A percentile compares a stretch with the other conserved stretches of the same genome.
Evolutionary conservation across 2,888 invertebrate species (phyloP).

Genomic region (Apotomis turbidana): DNA sequence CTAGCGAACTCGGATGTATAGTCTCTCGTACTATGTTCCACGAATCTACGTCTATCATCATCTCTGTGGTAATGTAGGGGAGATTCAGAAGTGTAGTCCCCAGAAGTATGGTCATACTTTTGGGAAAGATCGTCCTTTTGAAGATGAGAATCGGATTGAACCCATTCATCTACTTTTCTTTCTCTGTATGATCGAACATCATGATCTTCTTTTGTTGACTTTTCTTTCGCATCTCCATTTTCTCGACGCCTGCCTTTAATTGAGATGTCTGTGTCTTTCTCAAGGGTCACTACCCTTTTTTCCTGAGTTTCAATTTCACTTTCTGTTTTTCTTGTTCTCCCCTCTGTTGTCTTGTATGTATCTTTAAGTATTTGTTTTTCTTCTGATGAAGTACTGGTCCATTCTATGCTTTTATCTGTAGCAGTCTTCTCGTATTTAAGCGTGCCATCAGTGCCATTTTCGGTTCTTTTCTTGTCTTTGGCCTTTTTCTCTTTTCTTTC

Average conservation of each 20-base stretch:
- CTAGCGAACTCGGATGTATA: constrained; percentile 65
- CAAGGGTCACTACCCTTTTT: background rate
- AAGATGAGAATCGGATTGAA: constrained; percentile 13
- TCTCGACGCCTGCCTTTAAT: constrained; percentile 10
- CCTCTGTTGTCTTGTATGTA: constrained; percentile 36
- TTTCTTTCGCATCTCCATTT: constrained; percentile 24
- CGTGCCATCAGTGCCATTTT: constrained; percentile 12
- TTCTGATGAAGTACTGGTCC: constrained; percentile 2
- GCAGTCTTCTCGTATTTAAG: background rate
- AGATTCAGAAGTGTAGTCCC: constrained; percentile 63
- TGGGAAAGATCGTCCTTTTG: constrained; percentile 38
- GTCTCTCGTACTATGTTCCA: constrained; percentile 62
- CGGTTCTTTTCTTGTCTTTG: constrained; percentile 33
- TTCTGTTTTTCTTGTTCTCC: background rate
- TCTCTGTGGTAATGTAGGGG: constrained; percentile 46
- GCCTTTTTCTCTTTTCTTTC: constrained; percentile 33
- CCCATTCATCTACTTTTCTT: constrained; percentile 23
- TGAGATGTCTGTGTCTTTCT: background rate
- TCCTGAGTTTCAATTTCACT: background rate
- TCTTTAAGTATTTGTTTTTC: constrained; percentile 9
- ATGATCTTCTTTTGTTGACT: background rate
- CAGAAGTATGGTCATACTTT: constrained; percentile 60
- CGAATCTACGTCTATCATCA: constrained; percentile 55
- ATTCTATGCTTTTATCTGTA: constrained; percentile 39
- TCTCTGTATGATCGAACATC: constrained; percentile 11